Evolutionary conservation across 2,888 invertebrate species (phyloP).

Genomic region (Cryptophagus acutangulus): DNA sequence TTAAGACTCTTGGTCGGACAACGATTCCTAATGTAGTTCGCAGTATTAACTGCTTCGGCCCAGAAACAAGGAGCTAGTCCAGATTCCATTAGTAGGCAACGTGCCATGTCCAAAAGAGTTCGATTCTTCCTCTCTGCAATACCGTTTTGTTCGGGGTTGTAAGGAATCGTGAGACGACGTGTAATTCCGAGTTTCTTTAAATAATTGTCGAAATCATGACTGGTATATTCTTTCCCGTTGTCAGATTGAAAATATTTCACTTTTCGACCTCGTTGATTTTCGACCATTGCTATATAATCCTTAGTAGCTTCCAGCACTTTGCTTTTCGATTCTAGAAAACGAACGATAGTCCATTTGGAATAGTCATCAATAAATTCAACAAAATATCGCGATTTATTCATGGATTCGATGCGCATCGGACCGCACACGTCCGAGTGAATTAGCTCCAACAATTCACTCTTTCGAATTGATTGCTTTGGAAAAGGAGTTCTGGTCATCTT

Average conservation of each 20-base stretch:
- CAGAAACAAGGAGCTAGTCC: slow-evolving; percentile 13
- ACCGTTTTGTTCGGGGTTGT: slow-evolving; percentile 33
- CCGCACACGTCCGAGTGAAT: slow-evolving; percentile 27
- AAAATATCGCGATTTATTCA: slow-evolving; percentile 27
- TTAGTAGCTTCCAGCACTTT: slow-evolving; percentile 29
- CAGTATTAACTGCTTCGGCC: slow-evolving; percentile 11
- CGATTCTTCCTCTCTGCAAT: slow-evolving; percentile 24
- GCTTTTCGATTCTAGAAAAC: slow-evolving; percentile 28
- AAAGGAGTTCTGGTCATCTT: not conserved
- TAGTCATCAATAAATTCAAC: slow-evolving; percentile 35
- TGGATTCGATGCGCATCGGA: slow-evolving; percentile 25
- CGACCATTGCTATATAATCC: slow-evolving; percentile 31
- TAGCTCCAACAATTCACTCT: too few species aligned
- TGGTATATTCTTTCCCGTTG: slow-evolving; percentile 23
- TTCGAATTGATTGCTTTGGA: not conserved
- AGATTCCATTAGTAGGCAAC: slow-evolving; percentile 19
- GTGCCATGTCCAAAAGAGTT: slow-evolving; percentile 24
- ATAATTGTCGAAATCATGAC: slow-evolving; percentile 21
- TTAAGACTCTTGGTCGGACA: not conserved
- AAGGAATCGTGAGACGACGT: slow-evolving; percentile 22
- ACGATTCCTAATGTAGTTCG: slow-evolving; percentile 5
- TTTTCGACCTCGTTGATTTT: slow-evolving; percentile 28
- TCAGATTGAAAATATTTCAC: slow-evolving; percentile 31
- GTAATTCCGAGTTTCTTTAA: slow-evolving; percentile 29
- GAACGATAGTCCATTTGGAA: slow-evolving; percentile 25